Base-by-base conservation (phyloP, 2,888 invertebrate species). In the Mythimna pallens region DNA sequence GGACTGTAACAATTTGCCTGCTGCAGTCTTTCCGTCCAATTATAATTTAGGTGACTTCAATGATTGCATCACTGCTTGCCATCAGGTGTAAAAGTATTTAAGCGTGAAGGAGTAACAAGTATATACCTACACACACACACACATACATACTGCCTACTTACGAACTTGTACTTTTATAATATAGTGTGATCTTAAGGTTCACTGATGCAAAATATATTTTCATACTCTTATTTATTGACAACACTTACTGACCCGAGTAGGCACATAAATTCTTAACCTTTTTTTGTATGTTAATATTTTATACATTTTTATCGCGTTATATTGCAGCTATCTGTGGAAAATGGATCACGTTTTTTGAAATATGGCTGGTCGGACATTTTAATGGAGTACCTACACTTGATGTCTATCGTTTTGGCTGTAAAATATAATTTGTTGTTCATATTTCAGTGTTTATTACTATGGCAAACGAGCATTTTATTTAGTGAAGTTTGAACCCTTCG, bases 241-340 rank as follows among this genome's bases (percentile, higher is more conserved):
- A 47, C 47, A 69, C 61, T 76, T 57, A 59, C 71, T 76, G 71
- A 70, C 77, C 77, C 66, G n/a, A 65, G 47, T 50, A 55, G 36
- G 58, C 57, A 66, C 63, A 76, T 78, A 77, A 79, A 81, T 78
- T 43, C 47, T 57, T 55, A 34, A 30, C 61, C 78, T 40, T 61
- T 81, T 77, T 78, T 81, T 70, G 52, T 64, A 70, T 76, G 76
- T 81, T 69, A 76, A 81, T 81, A 81, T 78, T 81, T 81, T 70
- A 43, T 66, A 81, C 62, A 66, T 50, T 81, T 81, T 79, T 77
- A 70, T 79, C 63, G 63, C 63, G 70, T 76, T 76, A 71, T 67
- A 77, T 81, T 77, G 82, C 78, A 81, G 78, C 66, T 81, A 77
- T 72, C 78, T 77, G 82, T 43, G 55, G 58, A 59, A 70, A 79